Percentiles rank a stretch among this genome's conserved stretches.
These are phyloP conservation scores for Hypercompe scribonia DNA, from an alignment of 2,888 invertebrate genomes.

Conservation along the genomic window DNA sequence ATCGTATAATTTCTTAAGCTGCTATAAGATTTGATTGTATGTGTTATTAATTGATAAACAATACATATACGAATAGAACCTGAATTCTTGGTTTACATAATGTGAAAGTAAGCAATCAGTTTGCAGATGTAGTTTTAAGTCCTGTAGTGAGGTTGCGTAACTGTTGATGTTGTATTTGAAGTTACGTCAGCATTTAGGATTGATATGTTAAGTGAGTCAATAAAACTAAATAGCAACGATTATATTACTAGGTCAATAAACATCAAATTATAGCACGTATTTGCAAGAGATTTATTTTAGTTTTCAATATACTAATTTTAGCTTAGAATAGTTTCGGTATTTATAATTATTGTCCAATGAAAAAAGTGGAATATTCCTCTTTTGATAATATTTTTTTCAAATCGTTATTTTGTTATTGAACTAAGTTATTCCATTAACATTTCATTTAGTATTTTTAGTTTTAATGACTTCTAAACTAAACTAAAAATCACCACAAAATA, in stretches of 20 bases:
- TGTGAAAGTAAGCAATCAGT: slow-evolving; percentile 20
- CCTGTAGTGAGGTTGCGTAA: slow-evolving; percentile 46
- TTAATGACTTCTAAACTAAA: too few species aligned
- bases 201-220: slow-evolving; percentile 28
- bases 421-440: too few species aligned
- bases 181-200: slow-evolving; percentile 37
- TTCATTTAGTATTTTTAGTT: too few species aligned
- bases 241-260: slow-evolving; percentile 13
- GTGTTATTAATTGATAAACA: not conserved
- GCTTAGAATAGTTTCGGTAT: not conserved
- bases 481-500: too few species aligned
- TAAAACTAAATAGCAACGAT: slow-evolving; percentile 28
- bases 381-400: too few species aligned
- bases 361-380: too few species aligned
- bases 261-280: slow-evolving; percentile 6
- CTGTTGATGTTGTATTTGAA: slow-evolving; percentile 37
- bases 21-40: not conserved
- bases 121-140: not conserved
- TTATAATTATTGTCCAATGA: too few species aligned
- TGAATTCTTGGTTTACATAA: slow-evolving; percentile 12
- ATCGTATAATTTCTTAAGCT: not conserved
- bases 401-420: too few species aligned
- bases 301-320: not conserved
- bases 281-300: not conserved
- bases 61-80: not conserved